Evolutionary conservation across 2,888 invertebrate genomes (phyloP).

Genomic region (Lissocephala sabroskyi): DNA sequence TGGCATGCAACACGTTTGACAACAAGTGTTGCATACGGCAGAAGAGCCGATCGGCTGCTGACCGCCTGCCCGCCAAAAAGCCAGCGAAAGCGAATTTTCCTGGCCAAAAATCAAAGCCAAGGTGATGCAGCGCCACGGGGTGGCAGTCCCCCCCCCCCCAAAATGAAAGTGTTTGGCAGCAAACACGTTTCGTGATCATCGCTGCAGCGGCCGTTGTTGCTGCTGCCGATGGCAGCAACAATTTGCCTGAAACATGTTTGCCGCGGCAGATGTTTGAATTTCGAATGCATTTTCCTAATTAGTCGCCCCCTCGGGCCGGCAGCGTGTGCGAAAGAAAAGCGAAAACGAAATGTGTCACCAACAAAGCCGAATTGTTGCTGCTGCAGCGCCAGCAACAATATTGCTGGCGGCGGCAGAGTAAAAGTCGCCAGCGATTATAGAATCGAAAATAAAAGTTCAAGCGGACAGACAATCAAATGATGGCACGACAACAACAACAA

Average conservation of each 20-base stretch:
- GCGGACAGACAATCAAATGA: conserved; percentile 9
- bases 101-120: conserved; percentile 49
- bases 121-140: conserved; percentile 23
- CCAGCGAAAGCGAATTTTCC: conserved; percentile 56
- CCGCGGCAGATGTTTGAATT: background rate
- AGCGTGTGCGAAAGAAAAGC: conserved; percentile 50
- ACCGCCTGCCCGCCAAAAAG: no score
- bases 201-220: background rate
- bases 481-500: conserved; percentile 10
- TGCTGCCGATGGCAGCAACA: conserved; percentile 7
- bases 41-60: conserved; percentile 13
- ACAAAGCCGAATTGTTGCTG: no score
- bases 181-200: conserved; percentile 38
- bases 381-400: background rate
- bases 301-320: no score
- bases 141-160: background rate
- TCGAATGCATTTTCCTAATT: conserved; percentile 47
- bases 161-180: conserved; percentile 50
- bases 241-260: conserved; percentile 22
- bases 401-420: conserved; percentile 28
- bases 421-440: conserved; percentile 26
- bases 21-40: conserved; percentile 34
- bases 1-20: conserved; percentile 28
- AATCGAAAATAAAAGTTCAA: conserved; percentile 36
- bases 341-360: conserved; percentile 48